These are phyloP conservation scores for Thamnophis sirtalis DNA, from an alignment of 2,113 vertebrate genomes.

Conservation along the genomic window DNA sequence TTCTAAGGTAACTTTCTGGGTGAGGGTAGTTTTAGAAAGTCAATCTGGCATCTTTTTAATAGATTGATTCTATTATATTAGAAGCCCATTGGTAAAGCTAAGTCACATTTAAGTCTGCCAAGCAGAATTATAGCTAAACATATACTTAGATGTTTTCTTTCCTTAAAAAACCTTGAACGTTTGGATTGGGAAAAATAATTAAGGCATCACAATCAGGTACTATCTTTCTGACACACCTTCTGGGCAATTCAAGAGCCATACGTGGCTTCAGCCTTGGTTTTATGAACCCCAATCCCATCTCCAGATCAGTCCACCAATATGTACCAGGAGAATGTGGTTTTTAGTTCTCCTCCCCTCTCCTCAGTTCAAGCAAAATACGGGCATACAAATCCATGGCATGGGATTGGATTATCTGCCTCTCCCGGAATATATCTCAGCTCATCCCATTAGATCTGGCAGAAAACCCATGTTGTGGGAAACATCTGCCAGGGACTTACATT, in stretches of 20 bases:
- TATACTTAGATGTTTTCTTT: not conserved
- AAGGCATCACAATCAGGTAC: not conserved
- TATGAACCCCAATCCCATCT: not conserved
- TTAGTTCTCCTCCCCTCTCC: not conserved
- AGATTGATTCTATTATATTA: not conserved
- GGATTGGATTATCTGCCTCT: not conserved
- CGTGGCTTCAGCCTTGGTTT: not conserved
- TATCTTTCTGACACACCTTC: not conserved
- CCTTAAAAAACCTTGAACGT: not conserved
- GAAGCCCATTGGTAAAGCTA: not conserved
- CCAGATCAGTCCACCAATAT: not conserved
- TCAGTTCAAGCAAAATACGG: not conserved
- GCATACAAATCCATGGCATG: not conserved
- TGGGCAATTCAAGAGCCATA: not conserved
- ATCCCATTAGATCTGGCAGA: not conserved
- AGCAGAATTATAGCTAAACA: not conserved
- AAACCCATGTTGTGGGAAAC: not conserved
- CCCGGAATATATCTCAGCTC: not conserved
- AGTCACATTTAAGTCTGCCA: not conserved
- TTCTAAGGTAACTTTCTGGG: not conserved
- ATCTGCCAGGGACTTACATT: not conserved
- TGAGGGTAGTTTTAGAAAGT: rapidly evolving
- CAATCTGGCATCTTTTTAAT: not conserved
- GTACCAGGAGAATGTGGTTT: not conserved
- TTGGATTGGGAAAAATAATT: not conserved